Conservation (phyloP, 2,888 invertebrate genomes). For the Caenorhabditis wallacei region DNA sequence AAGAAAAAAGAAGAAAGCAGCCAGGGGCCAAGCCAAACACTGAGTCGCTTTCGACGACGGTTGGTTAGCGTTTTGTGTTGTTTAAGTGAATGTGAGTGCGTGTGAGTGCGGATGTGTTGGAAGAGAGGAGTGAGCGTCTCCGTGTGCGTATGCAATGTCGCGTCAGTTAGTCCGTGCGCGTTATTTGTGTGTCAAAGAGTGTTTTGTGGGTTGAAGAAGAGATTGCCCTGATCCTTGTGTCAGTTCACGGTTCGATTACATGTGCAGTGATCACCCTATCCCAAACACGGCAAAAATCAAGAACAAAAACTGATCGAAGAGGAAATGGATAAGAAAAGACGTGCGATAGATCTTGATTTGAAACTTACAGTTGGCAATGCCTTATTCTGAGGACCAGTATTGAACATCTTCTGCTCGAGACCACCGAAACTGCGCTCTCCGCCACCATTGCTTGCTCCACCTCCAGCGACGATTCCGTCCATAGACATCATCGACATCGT, state of each 20-base stretch:
- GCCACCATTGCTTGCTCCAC: slow-evolving; percentile 31
- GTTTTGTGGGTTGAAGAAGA: slow-evolving; percentile 34
- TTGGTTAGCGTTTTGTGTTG: slow-evolving; percentile 61
- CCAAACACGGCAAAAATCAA: too few relatives aligned
- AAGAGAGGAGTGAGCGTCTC: slow-evolving; percentile 47
- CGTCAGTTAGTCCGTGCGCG: slow-evolving; percentile 47
- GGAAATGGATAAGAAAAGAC: too few relatives aligned
- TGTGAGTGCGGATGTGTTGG: slow-evolving; percentile 58
- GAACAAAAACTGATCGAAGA: too few relatives aligned
- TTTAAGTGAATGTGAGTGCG: slow-evolving; percentile 63
- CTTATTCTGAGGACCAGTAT: slow-evolving; percentile 64
- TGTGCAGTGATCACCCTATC: slow-evolving; percentile 33
- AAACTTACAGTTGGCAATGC: slow-evolving; percentile 67
- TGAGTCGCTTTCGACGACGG: slow-evolving; percentile 61
- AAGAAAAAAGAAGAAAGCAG: slow-evolving; percentile 41
- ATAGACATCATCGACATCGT: slow-evolving; percentile 63
- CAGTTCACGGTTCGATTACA: slow-evolving; percentile 21
- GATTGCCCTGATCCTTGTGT: slow-evolving; percentile 24
- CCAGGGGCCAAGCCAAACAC: slow-evolving; percentile 52
- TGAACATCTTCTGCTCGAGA: slow-evolving; percentile 69
- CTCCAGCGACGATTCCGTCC: slow-evolving; percentile 39
- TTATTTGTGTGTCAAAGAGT: slow-evolving; percentile 49
- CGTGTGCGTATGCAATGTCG: slow-evolving; percentile 55
- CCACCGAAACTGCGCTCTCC: slow-evolving; percentile 39
- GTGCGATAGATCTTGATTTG: too few relatives aligned